Base-by-base conservation (phyloP, 2,797 vertebrate species). In the Pelochelys cantorii region DNA sequence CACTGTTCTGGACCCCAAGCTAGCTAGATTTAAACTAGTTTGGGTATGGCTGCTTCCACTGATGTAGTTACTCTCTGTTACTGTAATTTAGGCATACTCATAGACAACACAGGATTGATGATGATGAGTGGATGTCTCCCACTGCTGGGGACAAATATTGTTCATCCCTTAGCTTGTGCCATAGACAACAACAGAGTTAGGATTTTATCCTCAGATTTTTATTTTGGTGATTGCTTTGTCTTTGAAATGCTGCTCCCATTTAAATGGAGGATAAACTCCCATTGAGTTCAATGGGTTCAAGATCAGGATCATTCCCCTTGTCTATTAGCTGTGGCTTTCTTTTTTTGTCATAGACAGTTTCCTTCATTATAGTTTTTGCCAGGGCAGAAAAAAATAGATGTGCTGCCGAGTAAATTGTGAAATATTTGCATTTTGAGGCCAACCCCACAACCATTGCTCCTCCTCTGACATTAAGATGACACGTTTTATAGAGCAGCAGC, bases 361-460 rank as follows among this genome's bases (percentile, higher is more conserved):
- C 86, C 85, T 93, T 97, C 96, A 95, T 97, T 98, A 97, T 97
- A 95, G 96, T 85, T 94, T 97, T 95, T 97, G 96, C 97, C 85
- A 81, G 79, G 91, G 97, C 93, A 92, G 90, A 71, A 93, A 82
- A 54, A 56, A 94, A 93, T 94, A 81, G 94, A 90, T 87, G 53
- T 2, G 0, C 93, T 95, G 93, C 95, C 97, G 94, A 95, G 95
- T 94, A 92, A 91, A 93, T 97, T 95, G 96, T 65, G 95, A 95
- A 97, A 97, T 96, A 96, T 95, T 96, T 95, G 94, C 91, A 86
- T 94, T 92, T 65, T 86, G 91, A 90, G 94, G 96, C 95, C 97
- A 97, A 93, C 79, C 97, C 95, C 97, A 92, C 87, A 85, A 59
- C 84, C 81, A 56, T 93, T 94, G 96, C 97, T 96, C 97, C 97